A percentile compares a stretch with the other conserved stretches of the same genome.
Conservation (phyloP, 1,140 invertebrate species). For the Nasonia vitripennis region DNA sequence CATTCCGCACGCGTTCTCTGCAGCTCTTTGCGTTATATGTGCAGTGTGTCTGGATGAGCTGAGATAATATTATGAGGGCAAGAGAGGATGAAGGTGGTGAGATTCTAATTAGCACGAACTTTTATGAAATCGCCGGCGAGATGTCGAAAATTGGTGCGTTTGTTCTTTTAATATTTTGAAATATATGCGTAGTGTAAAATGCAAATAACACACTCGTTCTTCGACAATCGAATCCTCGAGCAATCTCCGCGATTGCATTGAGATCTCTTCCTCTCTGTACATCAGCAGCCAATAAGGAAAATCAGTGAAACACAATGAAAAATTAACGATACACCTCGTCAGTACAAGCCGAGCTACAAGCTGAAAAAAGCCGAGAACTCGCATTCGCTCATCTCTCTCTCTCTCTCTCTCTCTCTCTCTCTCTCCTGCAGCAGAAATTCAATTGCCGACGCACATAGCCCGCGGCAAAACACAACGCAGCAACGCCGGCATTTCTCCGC, state of each 20-base stretch:
- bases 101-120: conserved; percentile 46
- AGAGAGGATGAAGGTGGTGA: neutral
- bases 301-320: neutral
- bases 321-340: neutral
- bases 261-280: neutral
- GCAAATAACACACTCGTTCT: too few relatives aligned
- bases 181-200: too few relatives aligned
- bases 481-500: neutral
- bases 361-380: neutral
- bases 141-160: neutral
- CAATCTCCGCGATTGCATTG: neutral
- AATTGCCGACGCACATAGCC: conserved; percentile 16
- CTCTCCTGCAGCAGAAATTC: neutral
- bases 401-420: too few relatives aligned
- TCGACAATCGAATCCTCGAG: neutral
- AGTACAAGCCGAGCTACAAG: neutral
- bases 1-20: neutral
- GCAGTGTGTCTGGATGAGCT: conserved; percentile 6
- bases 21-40: neutral
- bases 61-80: neutral
- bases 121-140: conserved; percentile 29
- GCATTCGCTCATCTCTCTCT: neutral
- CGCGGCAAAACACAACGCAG: neutral
- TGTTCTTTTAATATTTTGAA: too few relatives aligned
- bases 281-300: neutral